Conservation (phyloP, 2,888 invertebrate species). For the Drosophila algonquin region DNA sequence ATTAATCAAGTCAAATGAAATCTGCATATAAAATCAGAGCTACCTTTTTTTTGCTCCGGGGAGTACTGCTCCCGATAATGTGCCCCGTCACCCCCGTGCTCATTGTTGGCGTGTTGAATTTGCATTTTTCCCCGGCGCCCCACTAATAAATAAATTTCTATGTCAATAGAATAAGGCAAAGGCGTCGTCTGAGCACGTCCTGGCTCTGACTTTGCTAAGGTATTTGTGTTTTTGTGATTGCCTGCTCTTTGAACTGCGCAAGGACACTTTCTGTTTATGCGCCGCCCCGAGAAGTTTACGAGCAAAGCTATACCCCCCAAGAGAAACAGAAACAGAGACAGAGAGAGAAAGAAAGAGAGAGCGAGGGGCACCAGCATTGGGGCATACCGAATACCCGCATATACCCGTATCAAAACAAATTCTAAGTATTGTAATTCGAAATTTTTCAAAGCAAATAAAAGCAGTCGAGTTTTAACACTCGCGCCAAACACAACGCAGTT, state of each 20-base stretch:
- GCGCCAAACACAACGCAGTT: constrained; percentile 67
- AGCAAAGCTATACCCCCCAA: constrained; percentile 37
- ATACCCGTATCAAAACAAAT: constrained; percentile 61
- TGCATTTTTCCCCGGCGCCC: constrained; percentile 72
- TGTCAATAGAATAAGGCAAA: constrained; percentile 69
- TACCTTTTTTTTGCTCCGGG: background rate
- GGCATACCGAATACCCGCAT: no score
- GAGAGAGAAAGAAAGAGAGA: background rate
- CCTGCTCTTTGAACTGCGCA: constrained; percentile 80
- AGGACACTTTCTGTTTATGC: constrained; percentile 76
- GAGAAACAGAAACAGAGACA: constrained; percentile 2
- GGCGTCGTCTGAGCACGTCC: constrained; percentile 37
- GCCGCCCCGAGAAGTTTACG: constrained; percentile 59
- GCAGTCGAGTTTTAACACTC: constrained; percentile 81
- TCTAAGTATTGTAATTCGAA: constrained; percentile 82
- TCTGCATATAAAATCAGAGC: constrained; percentile 63
- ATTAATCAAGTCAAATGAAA: constrained; percentile 78
- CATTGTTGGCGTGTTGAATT: constrained; percentile 74
- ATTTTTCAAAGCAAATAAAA: constrained; percentile 77
- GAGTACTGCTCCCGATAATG: background rate
- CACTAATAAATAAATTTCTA: constrained; percentile 77
- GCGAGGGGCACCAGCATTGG: constrained; percentile 1
- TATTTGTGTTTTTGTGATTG: constrained; percentile 5
- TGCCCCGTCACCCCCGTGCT: background rate
- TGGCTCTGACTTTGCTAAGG: constrained; percentile 16